phyloP scores from a whole-genome alignment of 2,113 vertebrate genomes.

The Anarrhichthys ocellatus region DNA sequence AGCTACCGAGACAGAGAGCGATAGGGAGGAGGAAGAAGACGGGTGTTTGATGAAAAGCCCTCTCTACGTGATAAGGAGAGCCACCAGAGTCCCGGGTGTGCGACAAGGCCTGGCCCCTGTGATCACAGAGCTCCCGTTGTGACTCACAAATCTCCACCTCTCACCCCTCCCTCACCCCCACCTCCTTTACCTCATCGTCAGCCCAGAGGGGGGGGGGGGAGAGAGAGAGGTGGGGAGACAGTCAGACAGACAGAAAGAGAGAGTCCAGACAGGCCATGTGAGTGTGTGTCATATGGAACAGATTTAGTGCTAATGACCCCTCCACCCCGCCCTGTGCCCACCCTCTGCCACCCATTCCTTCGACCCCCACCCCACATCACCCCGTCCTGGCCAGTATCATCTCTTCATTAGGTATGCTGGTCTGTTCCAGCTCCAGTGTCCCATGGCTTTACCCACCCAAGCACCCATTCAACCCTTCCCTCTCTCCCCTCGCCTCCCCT shows the following conservation, averaged over 20 bases:
- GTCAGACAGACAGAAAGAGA: slow-evolving; percentile 50
- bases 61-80: slow-evolving; percentile 68
- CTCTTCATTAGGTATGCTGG: slow-evolving; percentile 84
- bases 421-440: slow-evolving; percentile 70
- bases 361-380: slow-evolving; percentile 45
- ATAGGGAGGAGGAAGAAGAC: slow-evolving; percentile 22
- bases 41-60: slow-evolving; percentile 60
- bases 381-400: slow-evolving; percentile 75
- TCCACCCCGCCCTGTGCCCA: slow-evolving; percentile 58
- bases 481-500: not conserved
- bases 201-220: slow-evolving; percentile 37
- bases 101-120: slow-evolving; percentile 82
- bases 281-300: slow-evolving; percentile 95
- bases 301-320: slow-evolving; percentile 89
- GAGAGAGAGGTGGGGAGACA: slow-evolving; percentile 45
- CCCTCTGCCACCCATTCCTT: slow-evolving; percentile 63
- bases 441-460: slow-evolving; percentile 34
- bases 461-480: slow-evolving; percentile 17
- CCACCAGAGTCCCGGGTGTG: slow-evolving; percentile 75
- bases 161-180: slow-evolving; percentile 67
- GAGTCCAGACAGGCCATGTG: slow-evolving; percentile 88
- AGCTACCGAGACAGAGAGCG: slow-evolving; percentile 26
- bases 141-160: slow-evolving; percentile 61
- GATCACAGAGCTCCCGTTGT: slow-evolving; percentile 81
- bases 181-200: slow-evolving; percentile 44